A percentile compares a stretch with the other conserved stretches of the same genome.
phyloP scores from a whole-genome alignment of 2,113 vertebrate genomes.

The Embiotoca jacksoni region DNA sequence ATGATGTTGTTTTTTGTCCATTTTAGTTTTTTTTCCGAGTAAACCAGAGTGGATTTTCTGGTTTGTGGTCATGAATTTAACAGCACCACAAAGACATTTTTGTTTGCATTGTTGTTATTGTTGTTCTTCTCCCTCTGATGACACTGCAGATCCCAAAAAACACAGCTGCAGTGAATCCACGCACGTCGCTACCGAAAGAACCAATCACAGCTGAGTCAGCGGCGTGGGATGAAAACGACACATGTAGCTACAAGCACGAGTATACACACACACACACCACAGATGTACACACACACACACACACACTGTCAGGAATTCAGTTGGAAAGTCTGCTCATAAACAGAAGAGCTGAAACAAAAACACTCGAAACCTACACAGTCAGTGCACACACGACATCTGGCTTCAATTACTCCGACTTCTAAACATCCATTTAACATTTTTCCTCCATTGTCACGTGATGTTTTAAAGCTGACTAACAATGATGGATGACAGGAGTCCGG shows the following conservation, averaged over 20 bases:
- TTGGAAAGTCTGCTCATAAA: conserved; percentile 46
- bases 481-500: conserved; percentile 18
- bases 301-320: conserved; percentile 50
- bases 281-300: conserved; percentile 32
- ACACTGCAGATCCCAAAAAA: conserved; percentile 12
- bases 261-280: conserved; percentile 10
- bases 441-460: not conserved
- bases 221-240: conserved; percentile 5
- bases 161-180: conserved; percentile 15
- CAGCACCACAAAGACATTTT: not conserved
- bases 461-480: conserved; percentile 43
- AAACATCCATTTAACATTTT: conserved; percentile 28
- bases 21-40: not conserved
- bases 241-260: not conserved
- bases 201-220: not conserved
- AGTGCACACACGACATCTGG: conserved; percentile 62
- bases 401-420: conserved; percentile 46
- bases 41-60: not conserved
- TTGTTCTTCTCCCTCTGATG: conserved; percentile 27
- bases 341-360: conserved; percentile 57
- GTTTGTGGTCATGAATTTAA: conserved; percentile 12
- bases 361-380: conserved; percentile 37
- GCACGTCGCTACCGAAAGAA: conserved; percentile 38
- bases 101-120: not conserved
- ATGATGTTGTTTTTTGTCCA: not conserved